These are phyloP conservation scores for Ectobius pallidus DNA, from an alignment of 2,888 invertebrate species.

Conservation along the genomic window DNA sequence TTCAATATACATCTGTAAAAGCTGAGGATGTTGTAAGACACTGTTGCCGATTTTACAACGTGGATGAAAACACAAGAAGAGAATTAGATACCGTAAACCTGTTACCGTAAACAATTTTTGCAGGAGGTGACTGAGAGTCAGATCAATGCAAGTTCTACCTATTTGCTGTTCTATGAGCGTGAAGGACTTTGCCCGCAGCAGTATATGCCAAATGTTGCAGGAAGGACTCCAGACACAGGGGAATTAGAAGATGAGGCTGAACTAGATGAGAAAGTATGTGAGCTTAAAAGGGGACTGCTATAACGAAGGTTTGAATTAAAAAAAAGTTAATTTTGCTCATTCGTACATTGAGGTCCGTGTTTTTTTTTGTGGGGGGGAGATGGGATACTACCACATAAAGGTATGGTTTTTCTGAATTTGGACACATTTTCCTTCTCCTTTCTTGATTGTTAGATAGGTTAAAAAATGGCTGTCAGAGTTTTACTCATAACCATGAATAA, in stretches of 20 bases:
- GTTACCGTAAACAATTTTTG: not conserved
- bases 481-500: too few relatives aligned
- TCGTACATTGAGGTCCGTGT: not conserved
- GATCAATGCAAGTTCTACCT: constrained; percentile 84
- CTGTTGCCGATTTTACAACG: too few relatives aligned
- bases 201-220: constrained; percentile 59
- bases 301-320: not conserved
- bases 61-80: too few relatives aligned
- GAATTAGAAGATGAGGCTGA: constrained; percentile 60
- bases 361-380: not conserved
- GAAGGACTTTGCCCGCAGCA: constrained; percentile 64
- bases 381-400: not conserved
- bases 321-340: not conserved
- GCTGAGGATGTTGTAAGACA: too few relatives aligned
- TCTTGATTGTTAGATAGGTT: too few relatives aligned
- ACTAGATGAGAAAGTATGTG: constrained; percentile 48
- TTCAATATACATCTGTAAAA: too few relatives aligned
- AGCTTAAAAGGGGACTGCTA: constrained; percentile 46
- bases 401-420: too few relatives aligned
- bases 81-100: too few relatives aligned
- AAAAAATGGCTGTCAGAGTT: too few relatives aligned
- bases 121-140: constrained; percentile 60
- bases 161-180: constrained; percentile 89
- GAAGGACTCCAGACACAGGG: constrained; percentile 55
- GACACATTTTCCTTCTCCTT: too few relatives aligned